Evolutionary conservation across 2,888 invertebrate genomes (phyloP), one percentile per base, ranked within the genome.

Genomic region (Agelastica alni): DNA sequence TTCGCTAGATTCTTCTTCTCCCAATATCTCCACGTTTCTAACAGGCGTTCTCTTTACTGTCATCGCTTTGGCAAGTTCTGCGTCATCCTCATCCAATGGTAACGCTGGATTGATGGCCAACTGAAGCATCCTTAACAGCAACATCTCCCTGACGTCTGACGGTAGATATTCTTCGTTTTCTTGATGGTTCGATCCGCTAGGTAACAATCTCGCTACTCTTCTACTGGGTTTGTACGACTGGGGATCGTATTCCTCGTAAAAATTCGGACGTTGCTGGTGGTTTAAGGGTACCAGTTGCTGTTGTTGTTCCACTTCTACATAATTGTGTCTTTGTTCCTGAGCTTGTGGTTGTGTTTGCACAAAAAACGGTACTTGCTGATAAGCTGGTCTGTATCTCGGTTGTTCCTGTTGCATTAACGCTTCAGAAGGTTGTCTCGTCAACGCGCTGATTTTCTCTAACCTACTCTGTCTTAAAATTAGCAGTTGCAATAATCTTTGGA

Each of bases 11-110:
- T 57, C 64, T 52, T 85, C 86, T 66, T 88, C 87, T 0, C 85
- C 86, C 20, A 88, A 77, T 63, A 89, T 87, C 73, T 88, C 87
- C 17, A 88, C 85, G 70, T 87, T 88, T 62, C 88, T 80, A 13
- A 87, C 83, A 46, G 85, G 85, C 62, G 81, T 81, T 62, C 82
- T 72, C 60, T 84, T 78, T 51, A 82, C 76, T 26, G 74, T 67
- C 1, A 81, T 79, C 2, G 80, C 80, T 13, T 80, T 80, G 43
- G 81, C 78, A 0, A 79, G 65, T 18, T 67, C 68, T 41, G 67
- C 61, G 26, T 73, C 73, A n/a, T 73, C 68, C 31, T 73, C 73
- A 4, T 74, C 70, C 2, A 74, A 22, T 2, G 67, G 79, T 54
- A 78, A 70, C 39, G 85, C 84, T 4, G 85, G 83, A 70, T 85